A percentile compares a stretch with the other conserved stretches of the same genome.
phyloP scores from a whole-genome alignment of 2,113 vertebrate species.

The Barbus barbus region DNA sequence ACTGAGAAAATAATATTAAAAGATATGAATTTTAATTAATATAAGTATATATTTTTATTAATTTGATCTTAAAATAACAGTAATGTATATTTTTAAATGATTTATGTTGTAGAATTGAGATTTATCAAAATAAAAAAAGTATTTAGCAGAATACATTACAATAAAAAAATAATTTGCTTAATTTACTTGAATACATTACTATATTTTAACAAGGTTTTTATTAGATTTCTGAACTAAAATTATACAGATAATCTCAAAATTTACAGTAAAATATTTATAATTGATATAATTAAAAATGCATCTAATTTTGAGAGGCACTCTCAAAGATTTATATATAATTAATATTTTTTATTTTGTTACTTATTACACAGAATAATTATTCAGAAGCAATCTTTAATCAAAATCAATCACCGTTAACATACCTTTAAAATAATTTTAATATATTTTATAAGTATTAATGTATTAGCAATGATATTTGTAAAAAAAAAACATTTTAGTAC shows the following conservation, averaged over 20 bases:
- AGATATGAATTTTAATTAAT: too few relatives aligned
- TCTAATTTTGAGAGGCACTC: background rate
- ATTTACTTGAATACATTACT: background rate
- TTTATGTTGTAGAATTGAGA: too few relatives aligned
- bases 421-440: too few relatives aligned
- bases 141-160: too few relatives aligned
- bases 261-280: background rate
- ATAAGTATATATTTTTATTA: too few relatives aligned
- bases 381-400: constrained; percentile 39
- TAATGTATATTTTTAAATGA: too few relatives aligned
- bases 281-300: background rate
- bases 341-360: background rate
- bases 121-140: too few relatives aligned
- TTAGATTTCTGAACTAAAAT: background rate
- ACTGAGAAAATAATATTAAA: background rate
- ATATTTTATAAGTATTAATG: too few relatives aligned
- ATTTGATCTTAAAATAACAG: too few relatives aligned
- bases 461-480: too few relatives aligned
- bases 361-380: constrained; percentile 35
- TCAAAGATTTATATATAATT: background rate
- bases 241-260: background rate
- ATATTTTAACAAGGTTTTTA: background rate
- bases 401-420: background rate
- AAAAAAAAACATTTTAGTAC: background rate
- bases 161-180: too few relatives aligned